These are phyloP conservation scores for Panagrolaimus sp. DNA, from an alignment of 1,140 invertebrate species.

Conservation along the genomic window DNA sequence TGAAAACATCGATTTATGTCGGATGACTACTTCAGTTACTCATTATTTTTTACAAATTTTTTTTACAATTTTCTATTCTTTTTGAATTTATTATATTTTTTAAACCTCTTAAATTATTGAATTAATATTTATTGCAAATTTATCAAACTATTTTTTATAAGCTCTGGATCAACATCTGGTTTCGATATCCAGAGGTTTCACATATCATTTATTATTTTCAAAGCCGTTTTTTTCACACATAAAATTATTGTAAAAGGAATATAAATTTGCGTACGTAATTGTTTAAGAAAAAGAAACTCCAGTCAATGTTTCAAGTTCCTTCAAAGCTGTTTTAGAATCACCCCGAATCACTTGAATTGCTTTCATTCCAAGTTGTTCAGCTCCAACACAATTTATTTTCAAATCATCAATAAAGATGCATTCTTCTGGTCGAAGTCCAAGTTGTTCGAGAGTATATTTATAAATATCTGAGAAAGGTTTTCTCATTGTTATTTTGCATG, in stretches of 20 bases:
- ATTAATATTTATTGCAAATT: too few relatives aligned
- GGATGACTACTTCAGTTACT: too few relatives aligned
- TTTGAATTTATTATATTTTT: too few relatives aligned
- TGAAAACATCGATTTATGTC: too few relatives aligned
- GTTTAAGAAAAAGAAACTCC: background rate
- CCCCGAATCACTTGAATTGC: conserved; percentile 3
- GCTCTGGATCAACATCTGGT: too few relatives aligned
- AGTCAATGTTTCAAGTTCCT: background rate
- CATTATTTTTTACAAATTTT: too few relatives aligned
- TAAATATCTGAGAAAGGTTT: conserved; percentile 13
- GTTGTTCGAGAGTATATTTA: conserved; percentile 1
- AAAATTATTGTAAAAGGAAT: background rate
- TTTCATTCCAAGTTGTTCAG: conserved; percentile 18
- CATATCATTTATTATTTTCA: too few relatives aligned
- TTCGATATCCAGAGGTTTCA: too few relatives aligned
- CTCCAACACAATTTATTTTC: conserved; percentile 12
- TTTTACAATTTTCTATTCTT: too few relatives aligned
- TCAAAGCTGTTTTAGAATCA: conserved; percentile 3
- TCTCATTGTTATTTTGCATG: conserved; percentile 12
- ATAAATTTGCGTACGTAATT: background rate
- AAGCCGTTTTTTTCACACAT: too few relatives aligned
- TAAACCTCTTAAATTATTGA: too few relatives aligned
- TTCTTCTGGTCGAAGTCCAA: background rate
- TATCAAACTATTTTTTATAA: too few relatives aligned
- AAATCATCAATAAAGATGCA: conserved; percentile 21